These are phyloP conservation scores for Eulemur mongoz DNA, from an alignment of 2,797 vertebrate genomes.

Conservation along the genomic window DNA sequence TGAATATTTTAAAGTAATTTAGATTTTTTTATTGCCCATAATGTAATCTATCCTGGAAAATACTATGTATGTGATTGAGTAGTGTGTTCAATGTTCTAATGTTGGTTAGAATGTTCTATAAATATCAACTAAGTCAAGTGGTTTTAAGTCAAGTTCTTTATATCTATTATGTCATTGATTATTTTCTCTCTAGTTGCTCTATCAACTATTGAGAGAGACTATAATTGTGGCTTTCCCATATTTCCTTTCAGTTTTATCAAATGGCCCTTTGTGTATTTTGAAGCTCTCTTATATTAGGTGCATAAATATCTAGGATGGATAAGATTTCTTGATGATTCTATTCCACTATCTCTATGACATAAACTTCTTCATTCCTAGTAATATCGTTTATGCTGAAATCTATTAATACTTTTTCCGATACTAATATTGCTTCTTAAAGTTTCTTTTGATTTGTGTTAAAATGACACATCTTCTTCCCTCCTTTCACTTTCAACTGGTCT, in stretches of 20 bases:
- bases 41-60: not conserved
- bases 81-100: no score
- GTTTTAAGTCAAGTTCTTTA: no score
- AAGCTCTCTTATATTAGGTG: not conserved
- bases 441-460: no score
- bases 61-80: not conserved
- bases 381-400: no score
- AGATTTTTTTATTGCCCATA: not conserved
- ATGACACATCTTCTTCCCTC: no score
- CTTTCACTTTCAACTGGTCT: not conserved
- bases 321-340: not conserved
- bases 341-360: not conserved
- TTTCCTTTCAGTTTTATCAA: not conserved
- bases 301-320: not conserved
- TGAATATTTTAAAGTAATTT: not conserved
- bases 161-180: no score
- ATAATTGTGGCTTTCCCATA: not conserved
- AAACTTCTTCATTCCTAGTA: not conserved
- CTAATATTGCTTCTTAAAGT: no score
- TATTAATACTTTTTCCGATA: no score
- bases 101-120: no score
- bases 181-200: not conserved
- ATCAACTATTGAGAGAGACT: not conserved
- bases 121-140: no score
- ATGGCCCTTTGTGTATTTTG: not conserved